Conservation (phyloP, 2,113 vertebrate genomes). For the Rhinoptilus africanus region DNA sequence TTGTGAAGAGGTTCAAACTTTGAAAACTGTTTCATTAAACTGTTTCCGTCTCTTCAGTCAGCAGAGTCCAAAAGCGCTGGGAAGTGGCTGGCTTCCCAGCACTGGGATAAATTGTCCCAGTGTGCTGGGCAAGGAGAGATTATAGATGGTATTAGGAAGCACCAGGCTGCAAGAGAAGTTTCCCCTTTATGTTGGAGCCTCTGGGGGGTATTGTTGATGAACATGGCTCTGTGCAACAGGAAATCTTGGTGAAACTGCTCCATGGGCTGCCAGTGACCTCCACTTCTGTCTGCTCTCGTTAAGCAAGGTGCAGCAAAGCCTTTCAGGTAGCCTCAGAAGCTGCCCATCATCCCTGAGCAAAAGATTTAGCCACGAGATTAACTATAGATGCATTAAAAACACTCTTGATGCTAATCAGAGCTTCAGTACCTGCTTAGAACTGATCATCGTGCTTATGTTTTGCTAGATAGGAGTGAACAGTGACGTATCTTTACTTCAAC, state of each 20-base stretch:
- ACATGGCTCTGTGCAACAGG: neutral
- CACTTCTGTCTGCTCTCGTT: neutral
- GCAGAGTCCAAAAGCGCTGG: neutral
- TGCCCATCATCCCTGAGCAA: neutral
- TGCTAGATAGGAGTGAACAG: neutral
- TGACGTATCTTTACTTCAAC: neutral
- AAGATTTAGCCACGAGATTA: neutral
- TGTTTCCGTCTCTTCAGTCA: neutral
- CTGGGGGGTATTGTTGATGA: neutral
- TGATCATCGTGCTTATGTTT: neutral
- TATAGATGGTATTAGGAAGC: neutral
- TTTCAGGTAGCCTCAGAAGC: neutral
- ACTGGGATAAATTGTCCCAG: neutral
- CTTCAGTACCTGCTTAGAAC: neutral
- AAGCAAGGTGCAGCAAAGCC: neutral
- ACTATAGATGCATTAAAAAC: neutral
- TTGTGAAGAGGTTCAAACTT: neutral
- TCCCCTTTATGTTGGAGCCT: neutral
- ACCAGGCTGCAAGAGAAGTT: neutral
- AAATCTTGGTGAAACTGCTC: neutral
- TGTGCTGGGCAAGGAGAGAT: neutral
- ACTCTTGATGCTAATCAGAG: neutral
- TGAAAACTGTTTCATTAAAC: neutral
- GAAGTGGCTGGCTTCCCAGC: neutral
- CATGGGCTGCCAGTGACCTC: neutral